Conservation (phyloP, 1,140 invertebrate species). For the Drosophila ogumai region DNA sequence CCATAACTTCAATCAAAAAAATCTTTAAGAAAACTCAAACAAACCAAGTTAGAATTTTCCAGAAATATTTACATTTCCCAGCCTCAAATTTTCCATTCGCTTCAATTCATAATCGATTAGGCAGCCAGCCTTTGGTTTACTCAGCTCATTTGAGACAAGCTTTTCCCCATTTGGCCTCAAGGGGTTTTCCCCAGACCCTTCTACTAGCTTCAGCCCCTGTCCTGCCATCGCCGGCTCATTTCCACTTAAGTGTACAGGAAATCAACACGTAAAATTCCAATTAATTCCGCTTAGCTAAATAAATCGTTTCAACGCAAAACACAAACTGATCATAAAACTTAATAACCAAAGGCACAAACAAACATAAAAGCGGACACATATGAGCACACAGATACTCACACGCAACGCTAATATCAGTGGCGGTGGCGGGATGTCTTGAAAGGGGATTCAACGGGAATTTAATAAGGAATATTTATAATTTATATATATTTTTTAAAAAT, state of each 20-base stretch:
- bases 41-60: background rate
- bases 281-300: conserved; percentile 83
- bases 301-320: conserved; percentile 81
- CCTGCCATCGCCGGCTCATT: background rate
- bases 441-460: background rate
- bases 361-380: conserved; percentile 24
- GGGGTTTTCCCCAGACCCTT: conserved; percentile 2
- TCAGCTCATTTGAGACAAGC: conserved; percentile 13
- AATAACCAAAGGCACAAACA: conserved; percentile 68
- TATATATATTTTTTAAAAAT: too few species aligned
- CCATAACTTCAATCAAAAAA: background rate
- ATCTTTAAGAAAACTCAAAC: conserved; percentile 12
- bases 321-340: conserved; percentile 83
- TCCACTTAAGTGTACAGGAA: conserved; percentile 46
- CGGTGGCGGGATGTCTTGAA: background rate
- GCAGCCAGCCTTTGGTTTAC: conserved; percentile 20
- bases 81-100: background rate
- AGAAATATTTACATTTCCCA: conserved; percentile 14
- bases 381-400: conserved; percentile 9
- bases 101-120: conserved; percentile 40
- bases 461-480: too few species aligned
- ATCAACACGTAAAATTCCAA: conserved; percentile 83
- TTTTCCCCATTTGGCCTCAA: conserved; percentile 6
- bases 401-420: background rate
- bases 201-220: background rate